These are phyloP conservation scores for Ginglymostoma cirratum DNA, from an alignment of 2,113 vertebrate species.

Conservation along the genomic window DNA sequence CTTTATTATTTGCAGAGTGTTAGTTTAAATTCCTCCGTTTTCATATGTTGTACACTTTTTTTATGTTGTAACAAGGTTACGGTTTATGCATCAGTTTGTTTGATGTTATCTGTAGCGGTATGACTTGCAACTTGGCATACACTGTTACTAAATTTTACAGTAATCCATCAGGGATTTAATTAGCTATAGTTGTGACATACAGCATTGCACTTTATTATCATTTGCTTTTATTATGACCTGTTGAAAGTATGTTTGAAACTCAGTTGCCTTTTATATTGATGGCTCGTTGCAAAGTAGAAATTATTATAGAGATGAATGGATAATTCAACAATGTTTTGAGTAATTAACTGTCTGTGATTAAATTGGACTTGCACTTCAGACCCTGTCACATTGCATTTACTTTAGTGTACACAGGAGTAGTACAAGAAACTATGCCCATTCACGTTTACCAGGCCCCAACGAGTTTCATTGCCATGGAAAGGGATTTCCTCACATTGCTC, in stretches of 20 bases:
- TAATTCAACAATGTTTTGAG: background rate
- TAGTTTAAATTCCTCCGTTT: background rate
- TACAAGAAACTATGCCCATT: background rate
- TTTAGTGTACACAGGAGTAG: background rate
- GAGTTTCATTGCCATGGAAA: background rate
- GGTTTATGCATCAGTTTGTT: background rate
- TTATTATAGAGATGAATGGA: background rate
- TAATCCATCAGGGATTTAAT: background rate
- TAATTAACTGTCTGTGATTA: background rate
- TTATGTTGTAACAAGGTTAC: background rate
- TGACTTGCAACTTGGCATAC: background rate
- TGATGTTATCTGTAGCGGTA: background rate
- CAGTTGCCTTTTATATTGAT: background rate
- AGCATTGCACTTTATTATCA: background rate
- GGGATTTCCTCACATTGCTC: background rate
- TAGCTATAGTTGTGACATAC: background rate
- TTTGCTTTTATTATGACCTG: background rate
- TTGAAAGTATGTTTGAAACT: background rate
- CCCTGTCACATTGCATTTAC: background rate
- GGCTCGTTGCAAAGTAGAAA: background rate
- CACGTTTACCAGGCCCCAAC: background rate
- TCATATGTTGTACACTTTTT: background rate
- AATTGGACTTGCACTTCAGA: background rate
- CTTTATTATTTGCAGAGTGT: background rate
- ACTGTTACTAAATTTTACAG: background rate